Conservation (phyloP, 1,140 invertebrate genomes). For the Hylyphantes graminicola region DNA sequence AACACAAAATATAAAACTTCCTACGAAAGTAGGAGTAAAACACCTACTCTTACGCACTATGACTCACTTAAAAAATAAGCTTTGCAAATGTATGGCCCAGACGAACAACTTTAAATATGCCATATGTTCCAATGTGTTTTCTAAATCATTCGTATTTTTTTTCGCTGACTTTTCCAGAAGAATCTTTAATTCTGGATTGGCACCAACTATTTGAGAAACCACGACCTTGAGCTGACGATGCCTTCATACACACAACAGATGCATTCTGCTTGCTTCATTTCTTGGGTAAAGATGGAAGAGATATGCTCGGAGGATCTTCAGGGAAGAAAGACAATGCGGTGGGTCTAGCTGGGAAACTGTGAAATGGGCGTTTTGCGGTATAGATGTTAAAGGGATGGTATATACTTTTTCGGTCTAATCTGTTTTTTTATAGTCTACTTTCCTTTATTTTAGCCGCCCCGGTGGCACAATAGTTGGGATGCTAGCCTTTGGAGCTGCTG, state of each 20-base stretch:
- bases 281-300: neutral
- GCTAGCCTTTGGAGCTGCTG: too few species aligned
- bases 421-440: too few species aligned
- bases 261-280: conserved; percentile 1
- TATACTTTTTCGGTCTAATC: too few species aligned
- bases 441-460: too few species aligned
- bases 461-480: too few species aligned
- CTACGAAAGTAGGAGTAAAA: too few species aligned
- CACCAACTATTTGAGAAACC: neutral
- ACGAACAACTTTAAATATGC: neutral
- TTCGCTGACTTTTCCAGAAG: neutral
- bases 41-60: too few species aligned
- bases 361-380: neutral
- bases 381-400: too few species aligned
- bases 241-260: neutral
- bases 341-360: neutral
- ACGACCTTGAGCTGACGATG: conserved; percentile 9
- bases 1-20: too few species aligned
- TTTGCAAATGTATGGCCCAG: too few species aligned
- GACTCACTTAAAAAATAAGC: too few species aligned
- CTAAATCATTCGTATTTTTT: neutral
- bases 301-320: neutral
- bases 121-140: neutral
- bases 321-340: neutral
- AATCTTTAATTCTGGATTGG: neutral